A percentile compares a stretch with the other conserved stretches of the same genome.
Conservation (phyloP, 2,113 vertebrate genomes). For the Rissa tridactyla region DNA sequence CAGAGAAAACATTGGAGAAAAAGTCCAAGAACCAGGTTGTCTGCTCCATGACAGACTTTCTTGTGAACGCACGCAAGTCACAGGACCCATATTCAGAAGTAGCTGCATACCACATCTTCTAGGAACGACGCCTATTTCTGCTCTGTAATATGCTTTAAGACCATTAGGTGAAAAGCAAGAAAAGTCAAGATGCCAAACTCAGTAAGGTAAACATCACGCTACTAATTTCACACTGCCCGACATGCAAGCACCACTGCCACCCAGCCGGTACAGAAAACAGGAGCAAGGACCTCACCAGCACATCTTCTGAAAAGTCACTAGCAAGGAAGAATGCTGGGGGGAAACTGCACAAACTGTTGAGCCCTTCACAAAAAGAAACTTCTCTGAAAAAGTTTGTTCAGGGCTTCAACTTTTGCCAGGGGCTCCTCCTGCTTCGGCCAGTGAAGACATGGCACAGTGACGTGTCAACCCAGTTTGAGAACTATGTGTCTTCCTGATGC, state of each 20-base stretch:
- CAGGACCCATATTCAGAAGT: neutral
- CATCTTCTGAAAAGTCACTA: neutral
- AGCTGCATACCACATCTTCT: fast-evolving
- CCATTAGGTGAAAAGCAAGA: neutral
- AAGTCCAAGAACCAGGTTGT: neutral
- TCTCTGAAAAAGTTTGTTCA: neutral
- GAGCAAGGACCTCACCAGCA: neutral
- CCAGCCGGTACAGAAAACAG: neutral
- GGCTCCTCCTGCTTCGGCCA: neutral
- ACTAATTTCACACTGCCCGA: neutral
- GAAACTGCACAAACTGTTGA: neutral
- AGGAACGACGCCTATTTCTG: neutral
- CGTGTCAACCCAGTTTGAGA: neutral
- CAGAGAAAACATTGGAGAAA: neutral
- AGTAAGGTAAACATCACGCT: neutral
- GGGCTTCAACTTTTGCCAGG: neutral
- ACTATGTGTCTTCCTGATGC: neutral
- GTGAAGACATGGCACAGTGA: fast-evolving
- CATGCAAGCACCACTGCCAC: neutral
- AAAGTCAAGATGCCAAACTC: neutral
- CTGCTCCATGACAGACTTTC: neutral
- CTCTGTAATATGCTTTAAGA: neutral
- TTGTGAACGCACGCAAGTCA: neutral
- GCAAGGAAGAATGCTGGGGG: neutral
- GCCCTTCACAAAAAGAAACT: neutral